A percentile compares a stretch with the other conserved stretches of the same genome.
These are phyloP conservation scores for Torymus aiolomorphi DNA, from an alignment of 2,888 invertebrate genomes.

Conservation along the genomic window DNA sequence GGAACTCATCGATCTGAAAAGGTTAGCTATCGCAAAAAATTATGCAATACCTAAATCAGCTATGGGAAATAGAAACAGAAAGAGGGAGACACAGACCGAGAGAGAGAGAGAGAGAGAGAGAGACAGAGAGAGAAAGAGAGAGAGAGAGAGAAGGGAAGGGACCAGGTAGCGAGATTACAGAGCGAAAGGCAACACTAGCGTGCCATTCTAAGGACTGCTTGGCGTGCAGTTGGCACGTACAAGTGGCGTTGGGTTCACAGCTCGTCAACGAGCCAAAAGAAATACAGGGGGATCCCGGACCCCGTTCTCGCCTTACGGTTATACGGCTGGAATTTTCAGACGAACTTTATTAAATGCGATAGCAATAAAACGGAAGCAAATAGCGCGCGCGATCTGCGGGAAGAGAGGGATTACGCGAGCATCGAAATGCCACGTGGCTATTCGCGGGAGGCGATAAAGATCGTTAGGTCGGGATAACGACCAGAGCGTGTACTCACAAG, in stretches of 20 bases:
- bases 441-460: no score
- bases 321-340: conserved; percentile 50
- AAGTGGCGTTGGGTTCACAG: no score
- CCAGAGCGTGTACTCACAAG: no score
- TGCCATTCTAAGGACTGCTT: background rate
- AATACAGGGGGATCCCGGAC: conserved; percentile 23
- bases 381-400: conserved; percentile 61
- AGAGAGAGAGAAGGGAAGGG: conserved; percentile 6
- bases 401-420: background rate
- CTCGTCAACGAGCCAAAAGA: background rate
- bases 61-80: background rate
- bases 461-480: no score
- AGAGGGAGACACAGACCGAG: background rate
- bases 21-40: background rate
- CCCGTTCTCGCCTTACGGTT: conserved; percentile 37
- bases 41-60: conserved; percentile 18
- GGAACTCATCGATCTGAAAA: background rate
- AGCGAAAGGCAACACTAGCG: background rate
- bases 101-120: no score
- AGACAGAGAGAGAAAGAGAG: no score
- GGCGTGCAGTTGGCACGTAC: no score
- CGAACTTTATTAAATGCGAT: conserved; percentile 71
- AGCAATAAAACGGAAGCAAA: conserved; percentile 73
- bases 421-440: no score
- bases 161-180: background rate